phyloP scores from a whole-genome alignment of 64 coral and sea anemone species.

The Exaiptasia diaphana region DNA sequence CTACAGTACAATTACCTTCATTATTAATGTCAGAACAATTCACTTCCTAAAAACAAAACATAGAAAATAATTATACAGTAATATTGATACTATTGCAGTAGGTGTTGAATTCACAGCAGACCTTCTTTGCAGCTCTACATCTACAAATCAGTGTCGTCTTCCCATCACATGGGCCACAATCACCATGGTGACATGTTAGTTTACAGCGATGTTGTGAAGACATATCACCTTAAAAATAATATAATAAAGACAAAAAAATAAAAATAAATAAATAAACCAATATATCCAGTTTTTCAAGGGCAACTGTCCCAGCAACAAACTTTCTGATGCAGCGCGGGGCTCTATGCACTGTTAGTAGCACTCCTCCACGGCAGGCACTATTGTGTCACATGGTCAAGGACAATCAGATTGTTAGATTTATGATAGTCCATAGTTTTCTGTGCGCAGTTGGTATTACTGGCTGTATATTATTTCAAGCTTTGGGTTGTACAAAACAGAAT shows the following conservation, averaged over 20 bases:
- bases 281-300: too few relatives aligned
- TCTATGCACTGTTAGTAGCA: too few relatives aligned
- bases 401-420: too few relatives aligned
- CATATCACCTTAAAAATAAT: neutral
- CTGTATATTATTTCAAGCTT: too few relatives aligned
- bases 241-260: neutral
- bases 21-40: neutral
- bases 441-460: too few relatives aligned
- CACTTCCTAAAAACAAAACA: slow-evolving; percentile 1
- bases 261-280: neutral
- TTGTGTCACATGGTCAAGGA: too few relatives aligned
- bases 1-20: slow-evolving; percentile 19
- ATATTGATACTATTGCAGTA: neutral
- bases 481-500: too few relatives aligned
- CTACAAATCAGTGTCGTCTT: slow-evolving; percentile 58
- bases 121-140: slow-evolving; percentile 75
- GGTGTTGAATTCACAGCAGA: too few relatives aligned
- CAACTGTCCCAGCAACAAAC: too few relatives aligned
- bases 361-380: too few relatives aligned
- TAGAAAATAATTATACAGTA: neutral
- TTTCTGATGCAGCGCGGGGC: too few relatives aligned
- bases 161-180: slow-evolving; percentile 80
- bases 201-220: slow-evolving; percentile 61
- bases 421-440: too few relatives aligned
- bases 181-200: slow-evolving; percentile 72